Evolutionary conservation across 2,113 vertebrate genomes (phyloP).

Genomic region (Meles meles): DNA sequence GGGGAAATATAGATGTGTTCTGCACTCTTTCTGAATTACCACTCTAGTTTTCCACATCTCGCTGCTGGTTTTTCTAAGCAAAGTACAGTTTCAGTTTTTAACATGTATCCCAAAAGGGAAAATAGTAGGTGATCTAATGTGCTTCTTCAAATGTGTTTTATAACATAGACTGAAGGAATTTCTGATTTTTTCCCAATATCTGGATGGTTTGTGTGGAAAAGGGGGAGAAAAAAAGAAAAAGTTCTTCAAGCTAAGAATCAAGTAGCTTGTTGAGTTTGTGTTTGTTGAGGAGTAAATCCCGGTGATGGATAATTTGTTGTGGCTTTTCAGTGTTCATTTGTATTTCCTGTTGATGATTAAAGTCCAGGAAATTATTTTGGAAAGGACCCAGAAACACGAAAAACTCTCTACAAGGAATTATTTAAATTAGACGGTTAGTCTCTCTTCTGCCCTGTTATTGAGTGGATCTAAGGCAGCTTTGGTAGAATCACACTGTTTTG

Average conservation of each 20-base stretch:
- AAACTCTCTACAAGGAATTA: not conserved
- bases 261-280: slow-evolving; percentile 23
- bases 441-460: not conserved
- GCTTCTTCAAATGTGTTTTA: not conserved
- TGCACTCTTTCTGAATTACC: not conserved
- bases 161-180: not conserved
- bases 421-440: not conserved
- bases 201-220: not conserved
- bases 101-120: not conserved
- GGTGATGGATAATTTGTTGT: slow-evolving; percentile 59
- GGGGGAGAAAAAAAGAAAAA: not conserved
- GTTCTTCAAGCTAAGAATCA: slow-evolving; percentile 63
- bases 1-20: not conserved
- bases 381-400: not conserved
- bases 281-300: not conserved
- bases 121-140: slow-evolving; percentile 53
- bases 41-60: rapidly evolving
- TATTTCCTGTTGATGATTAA: slow-evolving; percentile 49
- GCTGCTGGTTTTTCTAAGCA: not conserved
- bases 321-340: slow-evolving; percentile 63
- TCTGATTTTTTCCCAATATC: not conserved
- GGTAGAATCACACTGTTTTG: not conserved
- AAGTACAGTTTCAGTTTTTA: not conserved
- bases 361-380: slow-evolving; percentile 22
- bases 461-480: not conserved